These are phyloP conservation scores for Hyposmocoma kahamanoa DNA, from an alignment of 1,140 invertebrate species.

Conservation along the genomic window DNA sequence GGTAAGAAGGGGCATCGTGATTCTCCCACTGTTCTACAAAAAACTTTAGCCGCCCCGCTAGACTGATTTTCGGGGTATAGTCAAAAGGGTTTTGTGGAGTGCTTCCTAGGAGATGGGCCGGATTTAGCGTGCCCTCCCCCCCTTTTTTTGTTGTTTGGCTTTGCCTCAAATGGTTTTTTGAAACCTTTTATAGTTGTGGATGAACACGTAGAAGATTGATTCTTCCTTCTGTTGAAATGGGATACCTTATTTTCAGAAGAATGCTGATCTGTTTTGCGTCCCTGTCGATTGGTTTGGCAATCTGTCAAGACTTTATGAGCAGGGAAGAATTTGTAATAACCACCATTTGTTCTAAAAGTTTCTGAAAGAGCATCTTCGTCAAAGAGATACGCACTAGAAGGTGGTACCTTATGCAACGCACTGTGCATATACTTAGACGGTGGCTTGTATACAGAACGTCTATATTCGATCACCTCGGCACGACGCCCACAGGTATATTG, in stretches of 20 bases:
- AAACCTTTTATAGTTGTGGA: not conserved
- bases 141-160: not conserved
- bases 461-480: slow-evolving; percentile 1
- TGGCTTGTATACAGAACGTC: not conserved
- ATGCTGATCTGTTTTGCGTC: not conserved
- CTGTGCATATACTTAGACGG: not conserved
- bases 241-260: not conserved
- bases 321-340: not conserved
- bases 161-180: not conserved
- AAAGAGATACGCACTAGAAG: not conserved
- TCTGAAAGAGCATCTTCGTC: not conserved
- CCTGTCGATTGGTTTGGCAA: not conserved
- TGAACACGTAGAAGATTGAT: not conserved
- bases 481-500: slow-evolving; percentile 3
- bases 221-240: not conserved
- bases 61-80: not conserved
- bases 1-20: not conserved
- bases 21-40: not conserved
- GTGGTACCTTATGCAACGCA: not conserved
- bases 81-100: not conserved
- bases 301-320: not conserved
- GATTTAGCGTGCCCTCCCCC: not conserved
- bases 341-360: not conserved
- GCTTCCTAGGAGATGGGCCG: not conserved
- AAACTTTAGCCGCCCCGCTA: not conserved